These are phyloP conservation scores for Philaethria dido DNA, from an alignment of 2,888 invertebrate genomes.

Conservation along the genomic window DNA sequence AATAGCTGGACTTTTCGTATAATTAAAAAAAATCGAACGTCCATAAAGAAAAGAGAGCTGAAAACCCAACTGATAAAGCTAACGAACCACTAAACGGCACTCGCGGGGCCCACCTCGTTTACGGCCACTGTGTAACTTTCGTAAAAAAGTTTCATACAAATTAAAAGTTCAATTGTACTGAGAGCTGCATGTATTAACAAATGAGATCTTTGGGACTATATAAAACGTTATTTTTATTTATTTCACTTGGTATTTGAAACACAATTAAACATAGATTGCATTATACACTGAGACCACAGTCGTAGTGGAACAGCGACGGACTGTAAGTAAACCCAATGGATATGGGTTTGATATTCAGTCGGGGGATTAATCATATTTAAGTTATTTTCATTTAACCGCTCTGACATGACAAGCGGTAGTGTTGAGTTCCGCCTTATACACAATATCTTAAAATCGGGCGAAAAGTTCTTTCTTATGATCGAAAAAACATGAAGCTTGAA, in stretches of 20 bases:
- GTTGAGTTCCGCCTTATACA: too few species aligned
- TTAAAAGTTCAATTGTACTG: constrained; percentile 19
- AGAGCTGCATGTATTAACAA: constrained; percentile 13
- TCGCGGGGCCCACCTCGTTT: constrained; percentile 30
- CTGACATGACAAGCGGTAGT: too few species aligned
- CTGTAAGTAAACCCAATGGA: too few species aligned
- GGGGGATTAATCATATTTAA: too few species aligned
- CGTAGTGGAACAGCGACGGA: too few species aligned
- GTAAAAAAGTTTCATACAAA: constrained; percentile 27
- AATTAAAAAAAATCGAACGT: constrained; percentile 17
- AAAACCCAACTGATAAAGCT: constrained; percentile 33
- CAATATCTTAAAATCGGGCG: too few species aligned
- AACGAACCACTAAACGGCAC: constrained; percentile 39
- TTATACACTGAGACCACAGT: too few species aligned
- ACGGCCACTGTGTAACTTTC: constrained; percentile 18
- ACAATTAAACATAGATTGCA: too few species aligned
- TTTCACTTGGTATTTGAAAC: not conserved
- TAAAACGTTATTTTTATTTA: not conserved
- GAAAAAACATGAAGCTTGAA: too few species aligned
- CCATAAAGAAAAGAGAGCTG: constrained; percentile 25
- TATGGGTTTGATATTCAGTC: too few species aligned
- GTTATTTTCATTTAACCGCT: too few species aligned
- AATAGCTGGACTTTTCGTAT: not conserved
- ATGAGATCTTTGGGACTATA: constrained; percentile 1
- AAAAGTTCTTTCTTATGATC: too few species aligned